Evolutionary conservation across 2,888 invertebrate genomes (phyloP).

Genomic region (Macrosiphum euphorbiae): DNA sequence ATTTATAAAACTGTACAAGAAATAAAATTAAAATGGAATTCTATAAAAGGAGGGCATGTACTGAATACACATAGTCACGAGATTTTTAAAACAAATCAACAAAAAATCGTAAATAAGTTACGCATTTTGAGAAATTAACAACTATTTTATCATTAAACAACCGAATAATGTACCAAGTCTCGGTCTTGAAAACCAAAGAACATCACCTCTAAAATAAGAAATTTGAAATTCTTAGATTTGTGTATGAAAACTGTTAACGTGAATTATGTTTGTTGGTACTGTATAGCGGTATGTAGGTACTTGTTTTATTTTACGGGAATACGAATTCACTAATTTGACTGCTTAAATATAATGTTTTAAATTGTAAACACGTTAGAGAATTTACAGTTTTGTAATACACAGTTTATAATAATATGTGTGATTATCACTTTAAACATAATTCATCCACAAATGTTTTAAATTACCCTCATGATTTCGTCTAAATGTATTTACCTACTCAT

Average conservation of each 20-base stretch:
- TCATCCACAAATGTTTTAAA: conserved; percentile 30
- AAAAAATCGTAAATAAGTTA: not conserved
- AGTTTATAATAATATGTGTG: not conserved
- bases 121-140: not conserved
- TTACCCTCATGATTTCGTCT: conserved; percentile 1
- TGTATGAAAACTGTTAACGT: not conserved
- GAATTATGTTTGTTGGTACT: not conserved
- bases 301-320: not conserved
- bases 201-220: too few relatives aligned
- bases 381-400: not conserved
- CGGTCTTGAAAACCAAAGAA: too few relatives aligned
- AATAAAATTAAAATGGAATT: not conserved
- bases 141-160: not conserved
- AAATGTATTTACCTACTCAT: not conserved
- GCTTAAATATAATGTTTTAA: not conserved
- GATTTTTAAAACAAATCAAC: not conserved
- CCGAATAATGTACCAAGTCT: not conserved
- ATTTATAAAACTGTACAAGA: not conserved
- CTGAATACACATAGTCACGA: not conserved
- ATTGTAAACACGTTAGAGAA: not conserved
- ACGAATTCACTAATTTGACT: not conserved
- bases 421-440: not conserved
- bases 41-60: not conserved
- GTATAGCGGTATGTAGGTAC: not conserved
- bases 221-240: not conserved